phyloP scores from a whole-genome alignment of 2,797 vertebrate genomes.

The Onychomys arenicola region DNA sequence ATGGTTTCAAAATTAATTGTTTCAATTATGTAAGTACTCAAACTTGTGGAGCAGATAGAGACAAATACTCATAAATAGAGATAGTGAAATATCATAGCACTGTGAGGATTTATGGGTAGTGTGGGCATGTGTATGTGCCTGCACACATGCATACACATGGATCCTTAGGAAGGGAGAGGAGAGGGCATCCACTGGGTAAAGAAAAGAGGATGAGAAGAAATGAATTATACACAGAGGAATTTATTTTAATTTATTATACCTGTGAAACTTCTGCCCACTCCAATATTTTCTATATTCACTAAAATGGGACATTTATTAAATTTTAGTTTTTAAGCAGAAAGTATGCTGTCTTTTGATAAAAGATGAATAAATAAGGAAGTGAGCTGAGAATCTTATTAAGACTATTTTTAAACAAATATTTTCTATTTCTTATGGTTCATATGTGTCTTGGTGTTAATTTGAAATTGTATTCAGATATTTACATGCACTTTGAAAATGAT shows the following conservation, averaged over 20 bases:
- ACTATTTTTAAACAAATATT: background rate
- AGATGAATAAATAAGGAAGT: background rate
- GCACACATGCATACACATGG: background rate
- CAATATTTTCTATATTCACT: background rate
- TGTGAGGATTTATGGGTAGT: background rate
- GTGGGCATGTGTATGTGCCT: background rate
- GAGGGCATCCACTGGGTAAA: background rate
- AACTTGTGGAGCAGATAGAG: background rate
- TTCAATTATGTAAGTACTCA: background rate
- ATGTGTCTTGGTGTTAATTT: background rate
- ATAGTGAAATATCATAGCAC: background rate
- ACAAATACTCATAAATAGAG: background rate
- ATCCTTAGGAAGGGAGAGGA: background rate
- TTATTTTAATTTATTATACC: background rate
- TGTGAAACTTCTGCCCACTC: background rate
- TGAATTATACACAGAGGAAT: background rate
- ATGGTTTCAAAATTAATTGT: background rate
- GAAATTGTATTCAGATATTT: background rate
- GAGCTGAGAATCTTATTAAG: conserved; percentile 35
- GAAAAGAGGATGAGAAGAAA: background rate
- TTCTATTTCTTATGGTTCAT: background rate
- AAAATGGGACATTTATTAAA: background rate
- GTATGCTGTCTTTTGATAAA: background rate
- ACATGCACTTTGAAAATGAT: background rate
- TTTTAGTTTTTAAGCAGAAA: background rate